phyloP scores from a whole-genome alignment of 2,888 invertebrate species.

The Platypus cylindrus region DNA sequence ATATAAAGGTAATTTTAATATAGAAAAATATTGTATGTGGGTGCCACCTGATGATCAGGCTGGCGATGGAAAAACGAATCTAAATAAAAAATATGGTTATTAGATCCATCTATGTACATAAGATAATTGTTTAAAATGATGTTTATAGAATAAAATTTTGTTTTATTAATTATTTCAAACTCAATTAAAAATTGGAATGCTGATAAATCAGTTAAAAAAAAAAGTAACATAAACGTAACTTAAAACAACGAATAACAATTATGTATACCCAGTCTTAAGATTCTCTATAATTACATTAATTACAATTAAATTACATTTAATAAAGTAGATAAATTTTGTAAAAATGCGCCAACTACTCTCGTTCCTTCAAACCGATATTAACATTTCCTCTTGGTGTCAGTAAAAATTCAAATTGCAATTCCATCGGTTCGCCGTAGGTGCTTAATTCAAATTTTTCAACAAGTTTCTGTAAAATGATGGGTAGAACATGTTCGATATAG shows the following conservation, averaged over 20 bases:
- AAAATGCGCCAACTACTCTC: too few relatives aligned
- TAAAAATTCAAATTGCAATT: slow-evolving; percentile 70
- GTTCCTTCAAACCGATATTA: slow-evolving; percentile 50
- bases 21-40: slow-evolving; percentile 64
- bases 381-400: slow-evolving; percentile 66
- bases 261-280: too few relatives aligned
- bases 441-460: slow-evolving; percentile 49
- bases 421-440: slow-evolving; percentile 49
- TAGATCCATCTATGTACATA: too few relatives aligned
- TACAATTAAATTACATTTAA: slow-evolving; percentile 2
- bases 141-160: too few relatives aligned
- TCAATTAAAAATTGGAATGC: not conserved
- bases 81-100: slow-evolving; percentile 70
- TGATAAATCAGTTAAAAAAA: too few relatives aligned
- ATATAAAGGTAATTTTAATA: slow-evolving; percentile 37
- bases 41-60: slow-evolving; percentile 61
- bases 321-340: not conserved
- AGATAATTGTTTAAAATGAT: too few relatives aligned
- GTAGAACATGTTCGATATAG: slow-evolving; percentile 66
- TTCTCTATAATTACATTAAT: too few relatives aligned
- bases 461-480: slow-evolving; percentile 62
- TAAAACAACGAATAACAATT: too few relatives aligned
- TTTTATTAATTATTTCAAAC: not conserved
- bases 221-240: too few relatives aligned
- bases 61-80: slow-evolving; percentile 63